A percentile compares a stretch with the other conserved stretches of the same genome.
phyloP scores from a whole-genome alignment of 2,888 invertebrate genomes.

The Chaitophorus viminalis region DNA sequence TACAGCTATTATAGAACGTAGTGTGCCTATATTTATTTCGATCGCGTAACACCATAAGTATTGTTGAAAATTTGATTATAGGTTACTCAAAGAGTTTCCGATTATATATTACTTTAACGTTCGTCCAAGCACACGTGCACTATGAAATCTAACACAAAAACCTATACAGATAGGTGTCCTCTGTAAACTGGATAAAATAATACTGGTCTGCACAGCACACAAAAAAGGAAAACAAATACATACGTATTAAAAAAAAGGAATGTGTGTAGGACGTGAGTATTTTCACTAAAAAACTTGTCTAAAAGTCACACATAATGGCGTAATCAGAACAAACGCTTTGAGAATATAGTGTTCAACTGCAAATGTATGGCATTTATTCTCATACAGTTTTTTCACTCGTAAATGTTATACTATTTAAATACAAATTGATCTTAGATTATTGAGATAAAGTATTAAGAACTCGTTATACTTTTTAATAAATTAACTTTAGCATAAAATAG shows the following conservation, averaged over 20 bases:
- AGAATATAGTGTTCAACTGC: background rate
- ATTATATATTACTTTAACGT: constrained; percentile 52
- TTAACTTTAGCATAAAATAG: no score
- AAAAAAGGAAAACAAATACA: constrained; percentile 47
- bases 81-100: constrained; percentile 46
- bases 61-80: constrained; percentile 50
- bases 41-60: constrained; percentile 30
- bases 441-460: no score
- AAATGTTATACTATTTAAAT: background rate
- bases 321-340: constrained; percentile 13
- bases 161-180: background rate
- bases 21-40: constrained; percentile 10
- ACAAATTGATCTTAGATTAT: background rate
- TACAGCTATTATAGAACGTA: background rate
- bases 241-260: constrained; percentile 38
- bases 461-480: no score
- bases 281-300: constrained; percentile 41
- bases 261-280: constrained; percentile 38
- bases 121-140: background rate
- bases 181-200: constrained; percentile 40
- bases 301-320: background rate
- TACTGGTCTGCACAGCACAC: constrained; percentile 6
- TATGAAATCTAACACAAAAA: constrained; percentile 1
- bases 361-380: background rate
- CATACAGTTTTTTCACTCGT: background rate